Percentiles rank a stretch among this genome's conserved stretches.
Evolutionary conservation across 1,140 invertebrate genomes (phyloP).

Genomic region (Vollenhovia emeryi): DNA sequence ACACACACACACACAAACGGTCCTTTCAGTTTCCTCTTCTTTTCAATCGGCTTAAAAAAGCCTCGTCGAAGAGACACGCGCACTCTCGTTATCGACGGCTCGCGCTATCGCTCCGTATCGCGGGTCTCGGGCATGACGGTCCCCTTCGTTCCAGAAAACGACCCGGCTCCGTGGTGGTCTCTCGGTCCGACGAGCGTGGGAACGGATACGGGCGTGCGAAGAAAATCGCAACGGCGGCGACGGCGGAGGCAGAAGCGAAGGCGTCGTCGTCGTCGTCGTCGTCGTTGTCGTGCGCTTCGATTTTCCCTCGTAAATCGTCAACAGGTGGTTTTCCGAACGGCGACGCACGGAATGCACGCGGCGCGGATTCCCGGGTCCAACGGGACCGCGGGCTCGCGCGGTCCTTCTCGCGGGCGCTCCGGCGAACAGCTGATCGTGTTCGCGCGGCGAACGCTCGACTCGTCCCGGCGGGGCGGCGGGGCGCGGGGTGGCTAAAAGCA

Average conservation of each 20-base stretch:
- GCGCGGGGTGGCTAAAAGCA: background rate
- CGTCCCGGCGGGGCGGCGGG: background rate
- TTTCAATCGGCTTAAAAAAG: background rate
- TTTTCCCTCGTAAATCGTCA: slow-evolving; percentile 80
- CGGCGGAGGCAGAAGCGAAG: background rate
- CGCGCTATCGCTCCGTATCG: slow-evolving; percentile 3
- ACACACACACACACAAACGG: too few relatives aligned
- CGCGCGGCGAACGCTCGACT: background rate
- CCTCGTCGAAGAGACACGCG: background rate
- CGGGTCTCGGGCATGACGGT: background rate
- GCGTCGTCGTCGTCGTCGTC: background rate
- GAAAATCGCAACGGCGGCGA: slow-evolving; percentile 3
- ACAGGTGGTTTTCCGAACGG: slow-evolving; percentile 79
- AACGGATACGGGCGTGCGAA: slow-evolving; percentile 7
- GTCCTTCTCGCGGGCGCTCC: background rate
- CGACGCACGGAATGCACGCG: slow-evolving; percentile 49
- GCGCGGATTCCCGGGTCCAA: background rate
- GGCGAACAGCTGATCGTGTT: slow-evolving; percentile 71
- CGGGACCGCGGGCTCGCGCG: background rate
- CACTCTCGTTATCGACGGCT: background rate
- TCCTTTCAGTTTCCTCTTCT: background rate
- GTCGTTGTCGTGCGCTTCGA: slow-evolving; percentile 67
- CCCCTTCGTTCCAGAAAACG: slow-evolving; percentile 8
- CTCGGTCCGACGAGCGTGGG: background rate
- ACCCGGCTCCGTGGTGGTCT: background rate